Percentiles rank a stretch among this genome's conserved stretches.
These are phyloP conservation scores for Potamarius usumacintae DNA, from an alignment of 2,113 vertebrate genomes.

Conservation along the genomic window DNA sequence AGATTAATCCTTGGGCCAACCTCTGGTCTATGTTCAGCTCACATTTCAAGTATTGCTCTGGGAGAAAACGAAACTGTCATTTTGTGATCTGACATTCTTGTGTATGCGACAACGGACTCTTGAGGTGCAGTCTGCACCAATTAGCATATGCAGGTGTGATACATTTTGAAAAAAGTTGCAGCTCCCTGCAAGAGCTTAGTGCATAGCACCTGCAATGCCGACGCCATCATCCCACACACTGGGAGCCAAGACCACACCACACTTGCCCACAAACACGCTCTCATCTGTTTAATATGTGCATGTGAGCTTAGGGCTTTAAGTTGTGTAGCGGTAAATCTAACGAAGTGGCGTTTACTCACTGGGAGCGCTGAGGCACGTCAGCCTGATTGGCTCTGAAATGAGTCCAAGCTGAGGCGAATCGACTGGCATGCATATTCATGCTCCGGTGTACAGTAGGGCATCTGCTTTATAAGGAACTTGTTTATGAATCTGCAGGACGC, in stretches of 20 bases:
- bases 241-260: constrained; percentile 9
- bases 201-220: neutral
- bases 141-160: constrained; percentile 43
- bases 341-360: constrained; percentile 34
- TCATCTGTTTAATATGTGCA: constrained; percentile 19
- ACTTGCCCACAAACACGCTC: constrained; percentile 18
- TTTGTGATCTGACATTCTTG: neutral
- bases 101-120: constrained; percentile 16
- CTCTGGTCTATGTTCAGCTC: too few relatives aligned
- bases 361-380: constrained; percentile 18
- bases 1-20: neutral
- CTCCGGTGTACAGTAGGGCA: constrained; percentile 41
- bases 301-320: constrained; percentile 15
- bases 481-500: constrained; percentile 53
- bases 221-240: constrained; percentile 56
- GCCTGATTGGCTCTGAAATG: constrained; percentile 39
- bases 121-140: constrained; percentile 2
- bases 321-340: constrained; percentile 4
- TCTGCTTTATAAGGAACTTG: constrained; percentile 40
- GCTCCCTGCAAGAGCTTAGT: constrained; percentile 18
- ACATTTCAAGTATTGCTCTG: neutral
- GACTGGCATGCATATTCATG: constrained; percentile 70
- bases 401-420: constrained; percentile 25
- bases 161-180: neutral
- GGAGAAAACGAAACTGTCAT: neutral